Evolutionary conservation across 2,113 vertebrate genomes (phyloP).

Genomic region (Nesoenas mayeri): DNA sequence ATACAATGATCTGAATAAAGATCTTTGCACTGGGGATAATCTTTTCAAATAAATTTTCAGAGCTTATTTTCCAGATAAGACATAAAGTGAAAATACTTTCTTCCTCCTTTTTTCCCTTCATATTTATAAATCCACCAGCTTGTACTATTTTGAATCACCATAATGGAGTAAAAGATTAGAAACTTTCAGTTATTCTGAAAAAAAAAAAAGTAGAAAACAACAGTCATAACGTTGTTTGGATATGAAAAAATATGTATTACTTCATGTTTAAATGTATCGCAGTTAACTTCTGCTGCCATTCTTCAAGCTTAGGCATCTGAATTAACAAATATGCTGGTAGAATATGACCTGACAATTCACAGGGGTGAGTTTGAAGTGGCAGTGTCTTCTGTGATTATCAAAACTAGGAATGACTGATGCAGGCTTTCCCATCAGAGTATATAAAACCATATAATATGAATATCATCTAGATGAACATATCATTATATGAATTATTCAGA

Average conservation of each 20-base stretch:
- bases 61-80: background rate
- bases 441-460: background rate
- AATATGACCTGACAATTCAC: background rate
- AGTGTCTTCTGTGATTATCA: background rate
- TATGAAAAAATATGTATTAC: background rate
- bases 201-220: background rate
- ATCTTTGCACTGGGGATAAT: slow-evolving; percentile 16
- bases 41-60: slow-evolving; percentile 2
- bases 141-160: background rate
- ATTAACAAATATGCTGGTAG: background rate
- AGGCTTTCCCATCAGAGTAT: background rate
- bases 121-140: background rate
- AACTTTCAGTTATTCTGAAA: background rate
- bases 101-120: background rate
- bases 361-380: background rate
- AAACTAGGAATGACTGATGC: background rate
- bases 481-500: background rate
- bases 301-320: background rate
- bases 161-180: background rate
- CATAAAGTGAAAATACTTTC: background rate
- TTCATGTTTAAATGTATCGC: background rate
- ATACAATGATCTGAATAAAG: background rate
- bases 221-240: background rate
- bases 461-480: background rate
- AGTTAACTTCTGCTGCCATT: background rate